Evolutionary conservation across 2,113 vertebrate genomes (phyloP).

Genomic region (Calidris pugnax): DNA sequence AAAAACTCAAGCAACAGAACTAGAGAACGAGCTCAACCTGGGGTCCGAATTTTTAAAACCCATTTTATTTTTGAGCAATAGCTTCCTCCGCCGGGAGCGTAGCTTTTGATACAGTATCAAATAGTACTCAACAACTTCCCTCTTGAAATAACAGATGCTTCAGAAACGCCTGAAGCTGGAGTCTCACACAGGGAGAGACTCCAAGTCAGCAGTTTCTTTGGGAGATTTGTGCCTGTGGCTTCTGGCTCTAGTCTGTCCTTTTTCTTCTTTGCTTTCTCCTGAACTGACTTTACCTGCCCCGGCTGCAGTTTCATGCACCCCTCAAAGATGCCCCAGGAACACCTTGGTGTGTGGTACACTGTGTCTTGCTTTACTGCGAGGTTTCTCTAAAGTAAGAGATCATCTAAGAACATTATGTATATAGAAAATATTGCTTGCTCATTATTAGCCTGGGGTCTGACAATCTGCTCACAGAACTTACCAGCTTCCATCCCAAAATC

Average conservation of each 20-base stretch:
- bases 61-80: background rate
- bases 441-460: background rate
- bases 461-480: background rate
- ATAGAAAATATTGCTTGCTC: background rate
- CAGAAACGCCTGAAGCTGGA: slow-evolving; percentile 10
- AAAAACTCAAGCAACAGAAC: background rate
- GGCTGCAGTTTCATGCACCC: background rate
- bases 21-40: background rate
- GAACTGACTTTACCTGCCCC: background rate
- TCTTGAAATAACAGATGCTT: slow-evolving; percentile 15
- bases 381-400: background rate
- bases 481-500: background rate
- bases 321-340: background rate
- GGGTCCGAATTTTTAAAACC: background rate
- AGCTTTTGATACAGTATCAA: background rate
- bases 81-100: background rate
- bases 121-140: background rate
- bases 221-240: background rate
- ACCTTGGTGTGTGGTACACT: background rate
- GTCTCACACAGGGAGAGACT: background rate
- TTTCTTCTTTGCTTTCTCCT: background rate
- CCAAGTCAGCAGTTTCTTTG: background rate
- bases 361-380: background rate
- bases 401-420: background rate
- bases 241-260: background rate